Evolutionary conservation across 2,888 invertebrate species (phyloP).

Genomic region (Yponomeuta malinellus): DNA sequence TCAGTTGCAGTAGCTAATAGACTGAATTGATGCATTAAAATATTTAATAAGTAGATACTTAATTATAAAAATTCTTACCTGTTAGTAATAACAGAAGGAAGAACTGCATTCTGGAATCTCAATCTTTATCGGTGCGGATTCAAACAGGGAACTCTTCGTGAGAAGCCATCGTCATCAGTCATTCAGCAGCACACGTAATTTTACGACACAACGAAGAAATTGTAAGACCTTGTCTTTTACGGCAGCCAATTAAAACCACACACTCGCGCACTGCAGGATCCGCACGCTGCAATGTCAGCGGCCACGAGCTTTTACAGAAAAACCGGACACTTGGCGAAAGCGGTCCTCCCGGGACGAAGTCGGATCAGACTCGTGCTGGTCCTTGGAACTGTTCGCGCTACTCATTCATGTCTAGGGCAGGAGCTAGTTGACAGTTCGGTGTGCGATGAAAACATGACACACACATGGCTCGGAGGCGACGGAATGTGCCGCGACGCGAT

Average conservation of each 20-base stretch:
- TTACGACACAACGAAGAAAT: conserved; percentile 45
- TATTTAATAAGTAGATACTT: neutral
- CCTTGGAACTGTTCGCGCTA: conserved; percentile 28
- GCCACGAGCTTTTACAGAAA: conserved; percentile 64
- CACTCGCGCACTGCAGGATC: conserved; percentile 74
- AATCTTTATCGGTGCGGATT: conserved; percentile 33
- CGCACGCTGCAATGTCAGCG: conserved; percentile 74
- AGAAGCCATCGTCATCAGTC: conserved; percentile 53
- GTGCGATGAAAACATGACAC: conserved; percentile 72
- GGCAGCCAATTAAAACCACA: conserved; percentile 62
- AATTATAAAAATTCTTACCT: conserved; percentile 43
- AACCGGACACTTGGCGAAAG: conserved; percentile 66
- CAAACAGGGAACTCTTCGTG: conserved; percentile 40
- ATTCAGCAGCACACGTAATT: conserved; percentile 56
- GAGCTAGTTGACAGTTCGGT: conserved; percentile 48
- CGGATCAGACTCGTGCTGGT: conserved; percentile 7
- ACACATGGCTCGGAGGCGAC: conserved; percentile 61
- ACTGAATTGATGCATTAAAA: neutral
- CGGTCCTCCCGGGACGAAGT: conserved; percentile 34
- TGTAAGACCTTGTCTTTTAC: conserved; percentile 29
- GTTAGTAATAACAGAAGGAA: conserved; percentile 57
- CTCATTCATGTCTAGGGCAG: conserved; percentile 51
- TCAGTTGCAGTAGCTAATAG: neutral
- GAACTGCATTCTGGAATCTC: conserved; percentile 56
- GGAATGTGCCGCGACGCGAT: conserved; percentile 58